phyloP scores from a whole-genome alignment of 1,140 invertebrate species.

The Streblospio benedicti region DNA sequence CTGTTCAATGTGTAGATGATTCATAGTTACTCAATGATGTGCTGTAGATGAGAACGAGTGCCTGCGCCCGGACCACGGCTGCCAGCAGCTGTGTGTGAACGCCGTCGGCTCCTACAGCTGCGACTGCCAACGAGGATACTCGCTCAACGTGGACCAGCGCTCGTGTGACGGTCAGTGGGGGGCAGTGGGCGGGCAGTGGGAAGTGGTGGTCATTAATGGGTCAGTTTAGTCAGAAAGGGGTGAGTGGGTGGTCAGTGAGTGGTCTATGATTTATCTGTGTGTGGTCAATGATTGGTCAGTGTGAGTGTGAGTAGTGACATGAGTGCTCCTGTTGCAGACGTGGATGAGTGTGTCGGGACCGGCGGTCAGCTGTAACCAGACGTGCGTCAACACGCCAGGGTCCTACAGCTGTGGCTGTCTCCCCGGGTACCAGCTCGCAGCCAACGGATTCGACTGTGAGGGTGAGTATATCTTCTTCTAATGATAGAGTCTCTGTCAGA shows the following conservation, averaged over 20 bases:
- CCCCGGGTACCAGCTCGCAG: conserved; percentile 57
- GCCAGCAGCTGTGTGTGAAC: conserved; percentile 12
- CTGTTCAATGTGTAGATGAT: too few species aligned
- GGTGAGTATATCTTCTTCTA: too few species aligned
- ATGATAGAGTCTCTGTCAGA: too few species aligned
- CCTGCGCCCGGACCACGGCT: neutral
- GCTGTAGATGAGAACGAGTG: conserved; percentile 54
- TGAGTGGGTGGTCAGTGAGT: too few species aligned
- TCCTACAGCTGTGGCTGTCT: conserved; percentile 52
- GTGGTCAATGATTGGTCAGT: too few species aligned
- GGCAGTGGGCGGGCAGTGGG: neutral
- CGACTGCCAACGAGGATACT: conserved; percentile 8
- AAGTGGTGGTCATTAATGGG: too few species aligned
- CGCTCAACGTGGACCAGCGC: conserved; percentile 46
- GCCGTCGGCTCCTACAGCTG: conserved; percentile 12
- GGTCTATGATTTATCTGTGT: too few species aligned
- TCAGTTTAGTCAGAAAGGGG: too few species aligned
- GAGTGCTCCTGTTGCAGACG: conserved; percentile 32
- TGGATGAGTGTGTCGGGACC: conserved; percentile 39
- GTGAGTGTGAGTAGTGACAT: too few species aligned
- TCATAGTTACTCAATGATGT: too few species aligned
- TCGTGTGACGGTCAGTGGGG: neutral
- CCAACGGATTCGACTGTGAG: conserved; percentile 57
- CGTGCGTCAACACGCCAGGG: conserved; percentile 49
- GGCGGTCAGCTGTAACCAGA: conserved; percentile 29